Evolutionary conservation across 2,888 invertebrate species (phyloP).

Genomic region (Dryocosmus kuriphilus): DNA sequence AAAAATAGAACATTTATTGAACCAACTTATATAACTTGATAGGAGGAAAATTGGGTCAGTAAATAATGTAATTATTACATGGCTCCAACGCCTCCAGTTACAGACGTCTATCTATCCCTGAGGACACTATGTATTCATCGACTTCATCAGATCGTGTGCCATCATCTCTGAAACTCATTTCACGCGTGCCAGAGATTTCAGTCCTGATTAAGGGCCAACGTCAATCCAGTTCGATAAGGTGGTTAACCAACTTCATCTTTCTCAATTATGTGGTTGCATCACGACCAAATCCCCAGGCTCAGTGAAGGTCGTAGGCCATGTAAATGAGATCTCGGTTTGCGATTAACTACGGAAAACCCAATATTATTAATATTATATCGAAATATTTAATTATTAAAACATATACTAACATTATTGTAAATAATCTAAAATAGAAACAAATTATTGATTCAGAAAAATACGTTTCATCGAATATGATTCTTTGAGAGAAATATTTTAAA

Average conservation of each 20-base stretch:
- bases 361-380: too few species aligned
- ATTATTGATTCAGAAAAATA: too few species aligned
- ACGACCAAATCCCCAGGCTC: background rate
- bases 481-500: too few species aligned
- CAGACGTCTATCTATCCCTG: background rate
- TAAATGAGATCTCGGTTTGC: background rate
- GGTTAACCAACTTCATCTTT: slow-evolving; percentile 14
- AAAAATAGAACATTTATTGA: too few species aligned
- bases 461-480: too few species aligned
- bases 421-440: too few species aligned
- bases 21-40: too few species aligned
- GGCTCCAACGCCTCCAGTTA: background rate
- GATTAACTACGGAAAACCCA: background rate
- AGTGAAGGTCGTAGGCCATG: background rate
- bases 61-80: slow-evolving; percentile 5
- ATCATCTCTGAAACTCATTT: slow-evolving; percentile 26
- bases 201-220: slow-evolving; percentile 1
- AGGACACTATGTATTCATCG: slow-evolving; percentile 16
- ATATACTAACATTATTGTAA: too few species aligned
- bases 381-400: too few species aligned
- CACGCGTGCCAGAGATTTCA: slow-evolving; percentile 11
- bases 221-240: slow-evolving; percentile 10
- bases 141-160: background rate
- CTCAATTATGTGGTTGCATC: slow-evolving; percentile 1
- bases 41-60: background rate